Base-by-base conservation (phyloP, 2,113 vertebrate species). In the Carettochelys insculpta region DNA sequence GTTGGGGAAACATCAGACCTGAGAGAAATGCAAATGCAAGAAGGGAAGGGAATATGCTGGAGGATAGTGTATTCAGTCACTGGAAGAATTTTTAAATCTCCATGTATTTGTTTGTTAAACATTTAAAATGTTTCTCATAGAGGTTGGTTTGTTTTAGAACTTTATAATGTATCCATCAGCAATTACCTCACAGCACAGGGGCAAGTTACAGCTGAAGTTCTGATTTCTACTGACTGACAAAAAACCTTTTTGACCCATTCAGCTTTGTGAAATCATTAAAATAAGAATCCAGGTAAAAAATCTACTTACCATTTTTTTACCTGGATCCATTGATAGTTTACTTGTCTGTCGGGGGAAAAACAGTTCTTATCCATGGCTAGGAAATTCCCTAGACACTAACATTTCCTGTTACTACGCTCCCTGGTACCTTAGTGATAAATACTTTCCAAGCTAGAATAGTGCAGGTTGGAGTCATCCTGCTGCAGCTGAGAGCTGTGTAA, bases 81-180 rank as follows among this genome's bases (percentile, higher is more conserved):
- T 89, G 65, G 52, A 78, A 83, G 96, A 79, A 88, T 92, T 93
- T 86, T 53, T 56, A 65, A 88, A 85, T 11, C 43, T 90, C 87
- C 82, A 73, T 43, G 77, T 79, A 50, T 50, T 78, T 96, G 89
- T 90, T 96, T 93, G 86, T 90, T 94, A 92, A 96, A 92, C 51
- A 93, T 87, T 95, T 92, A 89, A 94, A 86, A 86, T 87, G 92
- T 88, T 86, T 88, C 78, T 88, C 79, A 88, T 86, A 71, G 82
- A 94, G 54, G 71, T 48, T 54, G 82, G 83, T 84, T 95, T 95
- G 78, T 94, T 92, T 79, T 83, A 92, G 82, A 41, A 56, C 51
- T 91, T 90, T 93, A 4, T 90, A 85, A 92, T 82, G 73, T 78
- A 73, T 73, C 86, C 92, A 92, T 93, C 84, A 91, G 83, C 83